phyloP scores from a whole-genome alignment of 2,113 vertebrate species.

The Alosa alosa region DNA sequence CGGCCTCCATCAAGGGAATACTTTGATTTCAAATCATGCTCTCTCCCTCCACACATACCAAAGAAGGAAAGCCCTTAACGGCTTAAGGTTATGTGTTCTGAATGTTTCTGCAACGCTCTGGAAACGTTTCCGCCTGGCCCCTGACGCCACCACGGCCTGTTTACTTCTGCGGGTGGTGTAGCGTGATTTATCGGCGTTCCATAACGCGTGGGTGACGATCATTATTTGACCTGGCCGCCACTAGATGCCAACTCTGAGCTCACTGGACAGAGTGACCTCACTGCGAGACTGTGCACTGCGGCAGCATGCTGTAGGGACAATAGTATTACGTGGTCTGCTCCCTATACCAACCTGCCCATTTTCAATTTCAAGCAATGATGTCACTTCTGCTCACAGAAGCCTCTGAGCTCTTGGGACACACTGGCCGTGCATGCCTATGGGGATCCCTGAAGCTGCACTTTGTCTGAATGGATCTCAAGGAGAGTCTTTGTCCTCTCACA shows the following conservation, averaged over 20 bases:
- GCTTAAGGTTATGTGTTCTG: background rate
- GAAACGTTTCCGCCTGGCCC: background rate
- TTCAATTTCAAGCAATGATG: background rate
- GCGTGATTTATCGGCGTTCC: background rate
- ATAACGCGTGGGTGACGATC: background rate
- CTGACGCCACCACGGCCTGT: background rate
- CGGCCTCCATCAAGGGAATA: background rate
- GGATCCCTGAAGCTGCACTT: background rate
- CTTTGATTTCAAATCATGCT: background rate
- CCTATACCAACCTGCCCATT: background rate
- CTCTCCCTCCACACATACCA: background rate
- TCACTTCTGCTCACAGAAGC: background rate
- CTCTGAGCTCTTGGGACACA: background rate
- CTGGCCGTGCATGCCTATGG: background rate
- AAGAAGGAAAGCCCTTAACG: background rate
- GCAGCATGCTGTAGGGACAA: background rate
- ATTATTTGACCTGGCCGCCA: background rate
- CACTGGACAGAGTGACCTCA: background rate
- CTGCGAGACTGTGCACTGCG: background rate
- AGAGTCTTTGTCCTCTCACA: background rate
- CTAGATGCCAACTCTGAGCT: background rate
- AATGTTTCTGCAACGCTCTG: background rate
- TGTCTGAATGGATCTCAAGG: background rate
- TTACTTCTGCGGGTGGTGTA: background rate
- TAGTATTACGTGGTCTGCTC: background rate